These are phyloP conservation scores for Frankliniella fusca DNA, from an alignment of 2,888 invertebrate genomes.

Conservation along the genomic window DNA sequence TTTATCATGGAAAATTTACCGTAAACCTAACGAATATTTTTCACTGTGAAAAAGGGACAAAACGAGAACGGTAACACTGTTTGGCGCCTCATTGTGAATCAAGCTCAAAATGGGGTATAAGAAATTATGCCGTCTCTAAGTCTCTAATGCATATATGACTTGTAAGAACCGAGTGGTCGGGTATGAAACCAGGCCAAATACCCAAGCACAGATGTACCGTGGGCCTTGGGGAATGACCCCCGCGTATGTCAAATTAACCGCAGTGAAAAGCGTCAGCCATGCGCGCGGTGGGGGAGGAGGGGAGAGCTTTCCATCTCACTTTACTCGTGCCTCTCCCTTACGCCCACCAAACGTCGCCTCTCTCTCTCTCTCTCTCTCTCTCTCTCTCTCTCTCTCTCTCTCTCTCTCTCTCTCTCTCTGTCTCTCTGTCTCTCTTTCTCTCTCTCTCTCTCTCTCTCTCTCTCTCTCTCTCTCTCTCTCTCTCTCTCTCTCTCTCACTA, in stretches of 20 bases:
- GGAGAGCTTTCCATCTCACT: too few relatives aligned
- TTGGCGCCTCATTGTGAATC: too few relatives aligned
- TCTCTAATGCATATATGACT: too few relatives aligned
- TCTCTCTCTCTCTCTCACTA: neutral
- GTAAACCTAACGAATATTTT: too few relatives aligned
- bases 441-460: neutral
- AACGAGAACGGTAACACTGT: too few relatives aligned
- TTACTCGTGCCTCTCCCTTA: neutral
- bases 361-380: neutral
- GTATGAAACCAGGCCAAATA: too few relatives aligned
- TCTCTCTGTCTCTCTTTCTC: neutral
- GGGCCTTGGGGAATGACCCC: neutral
- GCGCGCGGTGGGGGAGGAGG: neutral
- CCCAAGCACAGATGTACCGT: neutral
- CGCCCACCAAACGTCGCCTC: neutral
- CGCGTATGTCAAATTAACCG: constrained; percentile 12
- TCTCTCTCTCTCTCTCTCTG: neutral
- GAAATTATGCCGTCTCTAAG: too few relatives aligned
- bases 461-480: neutral
- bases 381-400: neutral
- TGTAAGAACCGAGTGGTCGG: too few relatives aligned
- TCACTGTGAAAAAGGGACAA: too few relatives aligned
- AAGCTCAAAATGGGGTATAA: too few relatives aligned
- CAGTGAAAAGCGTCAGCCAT: constrained; percentile 19
- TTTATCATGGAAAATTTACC: too few relatives aligned